Evolutionary conservation across 2,113 vertebrate species (phyloP).

Genomic region (Microtus richardsoni): DNA sequence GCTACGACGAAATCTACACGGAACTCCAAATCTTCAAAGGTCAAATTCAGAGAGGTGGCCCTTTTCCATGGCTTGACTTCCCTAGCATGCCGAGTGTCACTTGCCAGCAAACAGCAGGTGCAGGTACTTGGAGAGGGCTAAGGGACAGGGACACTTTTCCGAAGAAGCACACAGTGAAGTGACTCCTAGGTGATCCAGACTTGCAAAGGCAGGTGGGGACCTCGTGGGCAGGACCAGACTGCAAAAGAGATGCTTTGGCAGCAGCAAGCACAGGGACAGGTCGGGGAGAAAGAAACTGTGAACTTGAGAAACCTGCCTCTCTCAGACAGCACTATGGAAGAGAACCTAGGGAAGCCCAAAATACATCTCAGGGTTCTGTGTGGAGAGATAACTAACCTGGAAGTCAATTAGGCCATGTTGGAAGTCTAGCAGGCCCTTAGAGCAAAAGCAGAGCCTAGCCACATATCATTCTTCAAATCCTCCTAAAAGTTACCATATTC

Average conservation of each 20-base stretch:
- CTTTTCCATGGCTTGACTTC: no score
- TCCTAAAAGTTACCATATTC: slow-evolving; percentile 33
- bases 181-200: background rate
- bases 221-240: background rate
- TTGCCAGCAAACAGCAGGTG: background rate
- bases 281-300: background rate
- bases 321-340: background rate
- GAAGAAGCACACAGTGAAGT: background rate
- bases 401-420: background rate
- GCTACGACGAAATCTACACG: background rate
- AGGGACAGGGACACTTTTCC: background rate
- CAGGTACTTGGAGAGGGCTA: background rate
- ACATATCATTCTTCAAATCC: background rate
- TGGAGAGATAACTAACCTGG: background rate
- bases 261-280: background rate
- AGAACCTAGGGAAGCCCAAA: background rate
- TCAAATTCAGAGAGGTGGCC: background rate
- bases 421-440: background rate
- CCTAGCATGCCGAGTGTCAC: background rate
- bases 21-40: background rate
- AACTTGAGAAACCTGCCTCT: background rate
- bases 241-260: background rate
- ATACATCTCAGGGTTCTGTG: background rate
- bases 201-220: background rate
- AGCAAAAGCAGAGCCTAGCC: background rate